Evolutionary conservation across 2,113 vertebrate genomes (phyloP).

Genomic region (Struthidea cinerea): DNA sequence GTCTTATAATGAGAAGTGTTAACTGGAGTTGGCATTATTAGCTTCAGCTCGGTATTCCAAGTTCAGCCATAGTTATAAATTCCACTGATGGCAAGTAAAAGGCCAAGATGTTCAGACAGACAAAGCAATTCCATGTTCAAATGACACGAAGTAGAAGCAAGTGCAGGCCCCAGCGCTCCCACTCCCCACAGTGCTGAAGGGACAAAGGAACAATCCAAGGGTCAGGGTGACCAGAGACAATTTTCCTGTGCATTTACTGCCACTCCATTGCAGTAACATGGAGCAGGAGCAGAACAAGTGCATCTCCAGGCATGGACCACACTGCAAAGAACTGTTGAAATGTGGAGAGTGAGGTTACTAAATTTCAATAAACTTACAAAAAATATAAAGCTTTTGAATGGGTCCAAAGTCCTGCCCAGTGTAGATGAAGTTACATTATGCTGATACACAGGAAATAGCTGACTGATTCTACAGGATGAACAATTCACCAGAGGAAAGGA

Average conservation of each 20-base stretch:
- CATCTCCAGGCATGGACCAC: not conserved
- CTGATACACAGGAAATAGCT: constrained; percentile 53
- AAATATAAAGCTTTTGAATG: not conserved
- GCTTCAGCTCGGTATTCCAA: not conserved
- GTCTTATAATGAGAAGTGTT: not conserved
- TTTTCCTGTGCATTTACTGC: not conserved
- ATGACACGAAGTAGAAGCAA: not conserved
- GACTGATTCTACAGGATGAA: constrained; percentile 54
- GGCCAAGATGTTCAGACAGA: not conserved
- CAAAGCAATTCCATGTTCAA: not conserved
- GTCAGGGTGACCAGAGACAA: not conserved
- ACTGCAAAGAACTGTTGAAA: not conserved
- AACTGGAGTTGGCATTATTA: not conserved
- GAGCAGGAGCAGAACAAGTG: not conserved
- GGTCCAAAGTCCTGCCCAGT: not conserved
- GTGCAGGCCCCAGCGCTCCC: not conserved
- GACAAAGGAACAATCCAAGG: not conserved
- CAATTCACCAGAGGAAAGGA: constrained; percentile 55
- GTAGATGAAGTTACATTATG: not conserved
- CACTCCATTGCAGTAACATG: not conserved
- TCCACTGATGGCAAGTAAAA: not conserved
- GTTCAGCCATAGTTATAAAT: not conserved
- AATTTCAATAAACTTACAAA: not conserved
- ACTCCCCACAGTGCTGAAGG: not conserved
- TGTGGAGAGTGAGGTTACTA: not conserved